Percentiles rank a stretch among this genome's conserved stretches.
Evolutionary conservation across 2,888 invertebrate species (phyloP).

Genomic region (Cosmorhoe ocellata): DNA sequence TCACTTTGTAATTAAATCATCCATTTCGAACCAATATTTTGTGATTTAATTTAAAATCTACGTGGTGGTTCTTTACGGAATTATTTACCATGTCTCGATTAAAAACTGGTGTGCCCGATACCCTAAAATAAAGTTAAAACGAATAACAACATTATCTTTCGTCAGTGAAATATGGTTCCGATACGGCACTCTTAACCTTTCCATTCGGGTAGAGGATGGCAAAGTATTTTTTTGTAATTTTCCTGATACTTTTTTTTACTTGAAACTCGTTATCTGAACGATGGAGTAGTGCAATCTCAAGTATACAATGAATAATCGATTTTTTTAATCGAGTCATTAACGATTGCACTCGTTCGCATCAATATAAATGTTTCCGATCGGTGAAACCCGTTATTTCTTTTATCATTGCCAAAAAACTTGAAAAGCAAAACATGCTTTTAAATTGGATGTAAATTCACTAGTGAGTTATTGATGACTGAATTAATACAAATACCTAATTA

Average conservation of each 20-base stretch:
- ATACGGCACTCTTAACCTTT: slow-evolving; percentile 52
- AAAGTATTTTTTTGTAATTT: slow-evolving; percentile 37
- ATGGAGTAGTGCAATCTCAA: slow-evolving; percentile 43
- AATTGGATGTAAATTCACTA: slow-evolving; percentile 40
- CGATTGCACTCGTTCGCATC: slow-evolving; percentile 57
- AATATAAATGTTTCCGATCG: slow-evolving; percentile 63
- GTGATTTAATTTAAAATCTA: not conserved
- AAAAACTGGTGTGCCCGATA: slow-evolving; percentile 37
- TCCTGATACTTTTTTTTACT: slow-evolving; percentile 29
- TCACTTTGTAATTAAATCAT: slow-evolving; percentile 7
- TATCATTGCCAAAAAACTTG: slow-evolving; percentile 40
- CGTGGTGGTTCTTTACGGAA: slow-evolving; percentile 16
- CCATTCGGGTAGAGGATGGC: slow-evolving; percentile 44
- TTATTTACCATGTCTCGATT: slow-evolving; percentile 25
- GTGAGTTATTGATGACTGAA: slow-evolving; percentile 24
- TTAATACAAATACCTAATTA: slow-evolving; percentile 11
- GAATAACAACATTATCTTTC: slow-evolving; percentile 53
- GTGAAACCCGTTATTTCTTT: slow-evolving; percentile 47
- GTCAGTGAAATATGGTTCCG: slow-evolving; percentile 48
- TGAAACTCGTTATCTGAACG: slow-evolving; percentile 39
- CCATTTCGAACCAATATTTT: slow-evolving; percentile 1
- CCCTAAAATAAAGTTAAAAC: slow-evolving; percentile 39
- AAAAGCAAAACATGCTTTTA: slow-evolving; percentile 37
- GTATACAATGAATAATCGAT: slow-evolving; percentile 34
- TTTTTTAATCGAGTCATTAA: slow-evolving; percentile 45